A percentile compares a stretch with the other conserved stretches of the same genome.
These are phyloP conservation scores for Crax fasciolata DNA, from an alignment of 2,797 vertebrate species.

Conservation along the genomic window DNA sequence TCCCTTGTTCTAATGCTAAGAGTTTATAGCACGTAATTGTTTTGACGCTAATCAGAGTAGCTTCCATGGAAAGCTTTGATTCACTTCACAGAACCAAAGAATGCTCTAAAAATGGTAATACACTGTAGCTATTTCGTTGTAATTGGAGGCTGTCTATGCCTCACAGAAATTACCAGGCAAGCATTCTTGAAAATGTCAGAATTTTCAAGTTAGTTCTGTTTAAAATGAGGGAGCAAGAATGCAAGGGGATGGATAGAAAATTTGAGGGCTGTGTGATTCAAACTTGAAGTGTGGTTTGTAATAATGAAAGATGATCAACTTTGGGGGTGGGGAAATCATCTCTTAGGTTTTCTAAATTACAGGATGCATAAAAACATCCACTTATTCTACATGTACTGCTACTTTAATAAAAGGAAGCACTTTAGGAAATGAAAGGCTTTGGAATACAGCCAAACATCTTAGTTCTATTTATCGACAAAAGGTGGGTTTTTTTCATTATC, in stretches of 20 bases:
- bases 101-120: constrained; percentile 36
- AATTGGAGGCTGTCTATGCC: constrained; percentile 53
- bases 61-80: constrained; percentile 52
- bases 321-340: constrained; percentile 24
- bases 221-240: not conserved
- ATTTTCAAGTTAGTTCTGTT: constrained; percentile 55
- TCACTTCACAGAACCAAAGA: constrained; percentile 53
- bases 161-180: constrained; percentile 49
- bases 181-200: constrained; percentile 56
- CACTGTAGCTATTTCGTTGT: constrained; percentile 42
- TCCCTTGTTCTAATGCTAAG: not conserved
- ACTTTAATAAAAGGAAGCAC: constrained; percentile 64
- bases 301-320: constrained; percentile 38
- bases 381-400: constrained; percentile 42
- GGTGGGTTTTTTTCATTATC: constrained; percentile 18
- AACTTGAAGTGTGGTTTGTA: constrained; percentile 21
- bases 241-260: not conserved
- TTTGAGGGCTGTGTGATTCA: constrained; percentile 7
- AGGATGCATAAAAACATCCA: constrained; percentile 50
- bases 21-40: not conserved
- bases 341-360: constrained; percentile 64
- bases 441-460: constrained; percentile 16
- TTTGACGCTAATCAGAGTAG: not conserved
- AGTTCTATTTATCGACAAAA: constrained; percentile 49
- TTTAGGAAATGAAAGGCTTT: constrained; percentile 71